Base-by-base conservation (phyloP, 2,113 vertebrate species). In the Galbula dea region DNA sequence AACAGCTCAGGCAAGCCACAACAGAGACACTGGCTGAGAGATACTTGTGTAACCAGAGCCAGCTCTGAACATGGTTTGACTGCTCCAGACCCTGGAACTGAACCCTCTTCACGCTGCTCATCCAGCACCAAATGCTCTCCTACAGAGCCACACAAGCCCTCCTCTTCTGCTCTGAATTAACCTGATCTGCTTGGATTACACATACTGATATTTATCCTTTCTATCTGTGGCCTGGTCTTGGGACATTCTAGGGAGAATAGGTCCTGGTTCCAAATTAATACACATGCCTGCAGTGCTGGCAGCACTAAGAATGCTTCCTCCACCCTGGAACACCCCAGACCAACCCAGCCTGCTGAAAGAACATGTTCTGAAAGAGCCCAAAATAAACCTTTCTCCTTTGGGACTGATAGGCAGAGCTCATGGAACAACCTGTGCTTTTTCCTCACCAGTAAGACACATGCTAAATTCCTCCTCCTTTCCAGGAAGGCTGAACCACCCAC, bases 401-500 rank as follows among this genome's bases (percentile, higher is more conserved):
- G 94, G 62, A 29, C 36, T 24, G 39, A 63, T 2, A 34, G 75
- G 88, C 79, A 72, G 58, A 72, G 80, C 66, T 27, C 24, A 32
- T 4, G 71, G 90, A 95, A 95, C 62, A 77, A 39, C 27, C 67
- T 67, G 52, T 80, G 83, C 67, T 51, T 48, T 51, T 48, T 7
- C 61, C 66, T 67, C 51, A 48, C 21, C 58, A 36, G 30, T 12
- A 11, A 29, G 21, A 61, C 86, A 45, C 32, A 61, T 3, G 18
- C 55, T 83, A 11, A 34, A 58, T 68, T 71, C 61, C 76, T 81
- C 57, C 63, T 86, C 65, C 46, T 59, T 88, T 75, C 89, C 93
- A 88, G 43, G 76, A 92, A 95, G 48, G 71, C 66, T 45, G 57
- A 92, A 36, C 62, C 89, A 52, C 83, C 82, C 92, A 90, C 93